Evolutionary conservation across 64 coral and sea anemone genomes (phyloP), one percentile per base, ranked within the genome.

Genomic region (Orbicella faveolata): DNA sequence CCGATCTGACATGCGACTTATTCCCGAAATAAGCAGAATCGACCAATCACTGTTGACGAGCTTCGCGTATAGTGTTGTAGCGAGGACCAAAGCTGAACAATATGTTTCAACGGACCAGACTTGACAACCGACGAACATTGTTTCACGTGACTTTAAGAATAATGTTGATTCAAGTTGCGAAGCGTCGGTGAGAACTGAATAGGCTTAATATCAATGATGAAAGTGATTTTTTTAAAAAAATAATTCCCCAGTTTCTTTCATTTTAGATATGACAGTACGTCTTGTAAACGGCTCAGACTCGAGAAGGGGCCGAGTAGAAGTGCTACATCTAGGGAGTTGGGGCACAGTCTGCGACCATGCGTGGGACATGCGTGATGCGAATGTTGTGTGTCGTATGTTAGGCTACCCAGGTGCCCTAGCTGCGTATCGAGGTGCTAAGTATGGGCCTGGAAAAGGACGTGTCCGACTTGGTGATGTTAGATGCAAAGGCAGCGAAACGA

Each of bases 361-460:
- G 11, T 79, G 77, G 51, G 77, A 61, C 77, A 79, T 30, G 20
- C 77, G 23, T 57, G 77, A 79, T 79, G 52, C 52, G 59, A 57
- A 54, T 57, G 77, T 79, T 0, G 77, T 79, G 39, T 79, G 77
- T 15, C 77, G 52, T 34, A 79, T 79, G 77, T 21, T 79, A 12
- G 77, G 77, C 23, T 79, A 33, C 12, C 4, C 11, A 79, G 77
- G 77, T 13, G 77, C 77, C 48, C 15, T 79, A 25, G 12, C 23
- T 30, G 77, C 77, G 9, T 52, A 52, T 79, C 21, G 48, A 57
- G 52, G 52, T 30, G 51, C 18, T 39, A 79, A 7, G n/a, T 79
- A 55, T 30, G 48, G 51, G 57, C 10, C 51, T 53, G 77, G 52
- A 14, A 57, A 54, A 79, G 51, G 77, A 30, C 21, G 1, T 9